These are phyloP conservation scores for Acrobasis suavella DNA, from an alignment of 2,888 invertebrate genomes.

Conservation along the genomic window DNA sequence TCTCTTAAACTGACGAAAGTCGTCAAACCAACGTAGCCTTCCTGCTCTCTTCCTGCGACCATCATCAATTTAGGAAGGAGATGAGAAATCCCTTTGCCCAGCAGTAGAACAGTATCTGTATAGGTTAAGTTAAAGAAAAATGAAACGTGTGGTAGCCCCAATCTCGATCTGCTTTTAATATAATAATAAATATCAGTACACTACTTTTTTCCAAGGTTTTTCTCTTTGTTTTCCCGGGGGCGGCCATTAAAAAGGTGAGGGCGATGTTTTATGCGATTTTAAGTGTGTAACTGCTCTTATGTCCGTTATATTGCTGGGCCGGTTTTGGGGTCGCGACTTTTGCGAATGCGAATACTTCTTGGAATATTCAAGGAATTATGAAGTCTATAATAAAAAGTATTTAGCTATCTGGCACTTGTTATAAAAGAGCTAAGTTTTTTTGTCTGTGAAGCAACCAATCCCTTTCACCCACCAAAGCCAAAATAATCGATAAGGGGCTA, in stretches of 20 bases:
- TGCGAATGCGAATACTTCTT: conserved; percentile 32
- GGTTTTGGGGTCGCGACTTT: conserved; percentile 37
- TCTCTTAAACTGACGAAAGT: no score
- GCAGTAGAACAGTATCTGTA: no score
- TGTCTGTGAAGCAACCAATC: no score
- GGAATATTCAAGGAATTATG: conserved; percentile 29
- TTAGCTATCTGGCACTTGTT: no score
- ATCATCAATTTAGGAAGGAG: no score
- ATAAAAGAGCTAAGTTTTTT: no score
- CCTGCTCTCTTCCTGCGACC: no score
- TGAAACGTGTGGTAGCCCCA: conserved; percentile 8
- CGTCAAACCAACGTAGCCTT: no score
- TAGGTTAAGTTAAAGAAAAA: no score
- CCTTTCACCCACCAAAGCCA: no score
- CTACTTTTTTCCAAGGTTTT: conserved; percentile 72
- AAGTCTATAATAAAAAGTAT: background rate
- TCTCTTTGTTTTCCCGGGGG: conserved; percentile 74
- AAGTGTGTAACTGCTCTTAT: conserved; percentile 76
- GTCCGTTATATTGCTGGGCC: conserved; percentile 64
- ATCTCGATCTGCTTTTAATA: conserved; percentile 76
- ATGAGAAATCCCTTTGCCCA: no score
- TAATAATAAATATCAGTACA: conserved; percentile 78
- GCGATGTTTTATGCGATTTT: conserved; percentile 80
- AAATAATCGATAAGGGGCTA: no score
- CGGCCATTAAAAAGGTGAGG: conserved; percentile 79